A percentile compares a stretch with the other conserved stretches of the same genome.
Conservation (phyloP, 2,113 vertebrate species). For the Clarias batrachus region DNA sequence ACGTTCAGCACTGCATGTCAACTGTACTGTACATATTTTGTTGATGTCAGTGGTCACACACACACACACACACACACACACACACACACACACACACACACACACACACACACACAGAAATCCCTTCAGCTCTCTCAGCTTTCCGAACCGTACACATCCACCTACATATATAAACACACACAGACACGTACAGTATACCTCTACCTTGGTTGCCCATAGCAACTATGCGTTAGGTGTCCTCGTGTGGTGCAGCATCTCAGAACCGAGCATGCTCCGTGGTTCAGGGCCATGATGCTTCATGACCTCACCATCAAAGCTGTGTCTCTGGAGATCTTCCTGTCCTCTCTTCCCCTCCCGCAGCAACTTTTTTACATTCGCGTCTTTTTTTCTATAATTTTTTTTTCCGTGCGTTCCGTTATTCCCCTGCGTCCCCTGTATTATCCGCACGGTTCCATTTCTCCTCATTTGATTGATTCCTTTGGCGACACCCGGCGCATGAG, state of each 20-base stretch:
- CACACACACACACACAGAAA: not conserved
- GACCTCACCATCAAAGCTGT: constrained; percentile 2
- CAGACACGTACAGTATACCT: constrained; percentile 5
- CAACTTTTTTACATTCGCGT: not conserved
- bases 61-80: constrained; percentile 16
- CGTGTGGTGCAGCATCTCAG: constrained; percentile 37
- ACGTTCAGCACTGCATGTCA: constrained; percentile 15
- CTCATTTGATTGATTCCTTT: not conserved
- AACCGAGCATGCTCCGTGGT: not conserved
- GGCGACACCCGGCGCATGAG: not conserved
- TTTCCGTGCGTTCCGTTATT: not conserved
- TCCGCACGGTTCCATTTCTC: not conserved
- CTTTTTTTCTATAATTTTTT: not conserved
- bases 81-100: constrained; percentile 16
- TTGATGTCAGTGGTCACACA: not conserved
- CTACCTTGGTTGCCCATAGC: constrained; percentile 49
- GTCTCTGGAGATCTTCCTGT: not conserved
- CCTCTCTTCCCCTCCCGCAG: not conserved
- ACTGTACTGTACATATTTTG: not conserved
- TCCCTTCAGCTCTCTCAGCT: constrained; percentile 5
- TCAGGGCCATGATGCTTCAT: not conserved
- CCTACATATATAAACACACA: constrained; percentile 22
- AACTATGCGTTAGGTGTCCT: constrained; percentile 44
- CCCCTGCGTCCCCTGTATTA: too few relatives aligned
- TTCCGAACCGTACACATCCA: not conserved